Evolutionary conservation across 1,140 invertebrate genomes (phyloP), one percentile per base, ranked within the genome.

Genomic region (Alviniconcha marisindica): DNA sequence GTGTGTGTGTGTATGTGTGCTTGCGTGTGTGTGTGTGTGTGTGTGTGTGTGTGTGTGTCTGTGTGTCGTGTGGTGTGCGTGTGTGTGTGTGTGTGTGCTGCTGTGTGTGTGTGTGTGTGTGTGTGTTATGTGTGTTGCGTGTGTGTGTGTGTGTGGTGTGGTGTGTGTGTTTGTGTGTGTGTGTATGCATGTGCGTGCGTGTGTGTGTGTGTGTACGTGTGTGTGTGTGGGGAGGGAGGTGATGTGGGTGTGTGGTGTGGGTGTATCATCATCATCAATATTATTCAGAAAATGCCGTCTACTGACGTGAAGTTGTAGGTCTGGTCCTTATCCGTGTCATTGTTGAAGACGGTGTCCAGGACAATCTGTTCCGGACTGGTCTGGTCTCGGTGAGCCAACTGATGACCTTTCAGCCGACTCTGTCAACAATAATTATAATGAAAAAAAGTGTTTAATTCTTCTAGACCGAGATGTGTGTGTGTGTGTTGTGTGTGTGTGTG

Each of bases 241-340:
- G 48, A 21, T 15, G 48, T 7, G n/a, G 56, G 56, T 60, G 56
- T n/a, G 18, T 60, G 15, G 15, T 60, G 56, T 5, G 56, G 7
- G n/a, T n/a, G n/a, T n/a, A n/a, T n/a, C n/a, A n/a, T n/a, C n/a
- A n/a, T n/a, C n/a, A n/a, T n/a, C n/a, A n/a, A n/a, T n/a, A n/a
- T n/a, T n/a, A n/a, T n/a, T n/a, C n/a, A n/a, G 5, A 24, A 0
- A 7, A 60, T 51, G 48, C 12, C 7, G 54, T 60, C 21, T n/a
- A 1, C 63, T 71, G 10, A 71, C 54, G 76, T 79, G 74, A 87
- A 87, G 51, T 87, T 84, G 78, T 86, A 87, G n/a, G 82, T 83
- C 81, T 87, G 87, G 31, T 81, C 56, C 38, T 77, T 74, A 0
- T 82, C 83, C 2, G 87, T 87, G 74, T 86, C 81, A 76, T 87